phyloP scores from a whole-genome alignment of 2,888 invertebrate genomes.

The Parnassius glacialis region DNA sequence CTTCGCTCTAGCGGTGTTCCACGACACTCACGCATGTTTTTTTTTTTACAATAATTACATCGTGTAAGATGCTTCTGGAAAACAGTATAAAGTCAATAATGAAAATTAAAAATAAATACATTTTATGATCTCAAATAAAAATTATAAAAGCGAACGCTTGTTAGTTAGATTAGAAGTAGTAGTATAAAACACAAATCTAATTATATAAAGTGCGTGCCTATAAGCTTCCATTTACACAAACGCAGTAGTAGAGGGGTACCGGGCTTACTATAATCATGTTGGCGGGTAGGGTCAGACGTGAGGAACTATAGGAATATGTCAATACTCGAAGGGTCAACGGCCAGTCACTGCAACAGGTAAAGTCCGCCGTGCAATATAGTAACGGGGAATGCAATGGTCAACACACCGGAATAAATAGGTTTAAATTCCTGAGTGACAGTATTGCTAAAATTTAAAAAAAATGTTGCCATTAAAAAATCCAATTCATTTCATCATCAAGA shows the following conservation, averaged over 20 bases:
- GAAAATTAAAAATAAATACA: too few species aligned
- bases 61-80: too few species aligned
- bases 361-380: conserved; percentile 60
- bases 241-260: conserved; percentile 51
- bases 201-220: background rate
- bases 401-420: conserved; percentile 23
- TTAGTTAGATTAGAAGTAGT: too few species aligned
- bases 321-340: conserved; percentile 79
- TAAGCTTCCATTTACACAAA: background rate
- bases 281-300: conserved; percentile 66
- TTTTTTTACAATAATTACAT: too few species aligned
- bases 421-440: conserved; percentile 20
- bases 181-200: background rate
- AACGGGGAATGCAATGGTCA: conserved; percentile 47
- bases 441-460: too few species aligned
- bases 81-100: too few species aligned
- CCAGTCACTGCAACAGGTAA: conserved; percentile 68
- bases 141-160: too few species aligned
- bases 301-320: conserved; percentile 80
- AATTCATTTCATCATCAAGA: too few species aligned
- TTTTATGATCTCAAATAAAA: too few species aligned
- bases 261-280: conserved; percentile 46
- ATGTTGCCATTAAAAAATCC: too few species aligned
- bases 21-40: too few species aligned
- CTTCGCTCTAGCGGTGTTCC: too few species aligned